Percentiles rank a stretch among this genome's conserved stretches.
phyloP scores from a whole-genome alignment of 2,113 vertebrate species.

The Beaufortia kweichowensis region DNA sequence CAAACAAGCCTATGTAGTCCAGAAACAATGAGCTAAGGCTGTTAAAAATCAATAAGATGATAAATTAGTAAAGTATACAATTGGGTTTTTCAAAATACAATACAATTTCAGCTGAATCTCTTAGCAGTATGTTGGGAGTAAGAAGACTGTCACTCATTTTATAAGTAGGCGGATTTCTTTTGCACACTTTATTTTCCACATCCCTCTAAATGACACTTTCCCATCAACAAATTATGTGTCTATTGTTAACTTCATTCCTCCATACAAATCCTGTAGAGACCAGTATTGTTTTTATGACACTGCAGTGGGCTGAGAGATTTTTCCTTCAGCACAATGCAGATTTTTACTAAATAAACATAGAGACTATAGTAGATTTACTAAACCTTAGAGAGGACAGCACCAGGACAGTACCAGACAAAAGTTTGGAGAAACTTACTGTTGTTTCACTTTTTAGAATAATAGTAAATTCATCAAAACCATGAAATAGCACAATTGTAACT shows the following conservation, averaged over 20 bases:
- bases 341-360: conserved; percentile 16
- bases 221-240: conserved; percentile 20
- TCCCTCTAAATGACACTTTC: conserved; percentile 10
- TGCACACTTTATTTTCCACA: background rate
- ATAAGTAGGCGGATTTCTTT: conserved; percentile 10
- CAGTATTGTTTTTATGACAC: conserved; percentile 37
- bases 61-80: conserved; percentile 25
- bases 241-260: conserved; percentile 28
- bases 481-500: too few species aligned
- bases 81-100: conserved; percentile 20
- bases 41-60: conserved; percentile 34
- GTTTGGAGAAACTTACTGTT: too few species aligned
- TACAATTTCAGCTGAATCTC: background rate
- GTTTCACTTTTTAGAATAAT: too few species aligned
- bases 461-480: too few species aligned
- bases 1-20: conserved; percentile 9
- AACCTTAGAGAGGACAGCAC: background rate
- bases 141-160: conserved; percentile 15
- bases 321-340: conserved; percentile 1
- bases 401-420: too few species aligned
- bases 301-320: conserved; percentile 4
- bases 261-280: conserved; percentile 18
- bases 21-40: conserved; percentile 22
- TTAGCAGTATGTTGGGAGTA: background rate
- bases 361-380: background rate